A percentile compares a stretch with the other conserved stretches of the same genome.
Conservation (phyloP, 2,797 vertebrate genomes). For the Characodon lateralis region DNA sequence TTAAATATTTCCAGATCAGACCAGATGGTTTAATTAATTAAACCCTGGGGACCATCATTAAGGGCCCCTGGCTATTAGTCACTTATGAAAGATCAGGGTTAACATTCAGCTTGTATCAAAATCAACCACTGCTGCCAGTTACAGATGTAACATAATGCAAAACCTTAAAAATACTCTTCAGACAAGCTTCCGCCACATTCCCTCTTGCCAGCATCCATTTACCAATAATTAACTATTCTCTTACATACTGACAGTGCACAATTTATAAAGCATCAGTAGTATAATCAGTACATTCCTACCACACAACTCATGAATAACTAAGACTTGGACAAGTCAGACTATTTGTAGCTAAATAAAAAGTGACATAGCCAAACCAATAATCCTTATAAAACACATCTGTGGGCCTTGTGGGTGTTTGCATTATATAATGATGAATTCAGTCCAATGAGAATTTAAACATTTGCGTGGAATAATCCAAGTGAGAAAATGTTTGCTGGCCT, state of each 20-base stretch:
- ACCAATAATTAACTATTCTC: slow-evolving; percentile 43
- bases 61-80: neutral
- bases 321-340: slow-evolving; percentile 5
- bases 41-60: neutral
- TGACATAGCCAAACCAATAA: neutral
- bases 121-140: slow-evolving; percentile 21
- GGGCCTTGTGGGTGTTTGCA: neutral
- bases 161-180: slow-evolving; percentile 17
- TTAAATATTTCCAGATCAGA: neutral
- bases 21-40: too few species aligned
- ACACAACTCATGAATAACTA: slow-evolving; percentile 17
- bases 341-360: neutral
- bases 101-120: neutral
- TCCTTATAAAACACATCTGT: neutral
- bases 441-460: slow-evolving; percentile 25
- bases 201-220: slow-evolving; percentile 36
- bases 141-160: slow-evolving; percentile 27
- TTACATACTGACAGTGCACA: slow-evolving; percentile 34
- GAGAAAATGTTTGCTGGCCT: neutral
- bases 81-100: neutral
- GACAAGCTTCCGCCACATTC: slow-evolving; percentile 15
- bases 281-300: slow-evolving; percentile 16
- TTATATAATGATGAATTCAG: neutral
- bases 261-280: slow-evolving; percentile 23
- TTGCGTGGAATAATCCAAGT: slow-evolving; percentile 23